Conservation (phyloP, 2,888 invertebrate species). For the Noctua pronuba region DNA sequence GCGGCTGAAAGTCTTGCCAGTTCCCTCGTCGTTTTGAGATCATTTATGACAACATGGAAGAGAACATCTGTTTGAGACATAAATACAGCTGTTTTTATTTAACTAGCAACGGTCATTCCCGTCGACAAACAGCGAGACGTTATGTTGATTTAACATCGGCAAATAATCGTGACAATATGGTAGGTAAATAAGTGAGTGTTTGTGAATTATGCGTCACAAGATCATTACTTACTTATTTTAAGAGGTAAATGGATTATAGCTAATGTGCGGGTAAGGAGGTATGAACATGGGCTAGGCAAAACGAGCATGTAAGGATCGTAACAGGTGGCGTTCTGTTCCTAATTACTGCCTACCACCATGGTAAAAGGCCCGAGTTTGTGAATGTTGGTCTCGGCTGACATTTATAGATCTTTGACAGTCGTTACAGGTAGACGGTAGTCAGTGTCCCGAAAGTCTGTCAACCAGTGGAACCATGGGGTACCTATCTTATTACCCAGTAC, state of each 20-base stretch:
- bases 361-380: not conserved
- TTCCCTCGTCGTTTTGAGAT: not conserved
- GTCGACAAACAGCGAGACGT: not conserved
- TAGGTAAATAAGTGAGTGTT: not conserved
- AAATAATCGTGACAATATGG: not conserved
- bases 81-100: not conserved
- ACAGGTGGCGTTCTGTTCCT: not conserved
- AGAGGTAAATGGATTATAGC: too few relatives aligned
- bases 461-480: too few relatives aligned
- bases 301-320: not conserved
- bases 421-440: not conserved
- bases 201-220: not conserved
- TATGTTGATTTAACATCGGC: not conserved
- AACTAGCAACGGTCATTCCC: not conserved
- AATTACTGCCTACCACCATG: not conserved
- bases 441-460: too few relatives aligned
- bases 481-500: too few relatives aligned
- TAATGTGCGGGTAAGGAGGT: not conserved
- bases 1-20: not conserved
- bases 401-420: not conserved
- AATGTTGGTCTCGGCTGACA: not conserved
- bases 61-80: not conserved
- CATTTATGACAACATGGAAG: not conserved
- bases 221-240: not conserved
- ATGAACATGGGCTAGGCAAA: not conserved